phyloP scores from a whole-genome alignment of 1,140 invertebrate species.

The Drosophila pachea region DNA sequence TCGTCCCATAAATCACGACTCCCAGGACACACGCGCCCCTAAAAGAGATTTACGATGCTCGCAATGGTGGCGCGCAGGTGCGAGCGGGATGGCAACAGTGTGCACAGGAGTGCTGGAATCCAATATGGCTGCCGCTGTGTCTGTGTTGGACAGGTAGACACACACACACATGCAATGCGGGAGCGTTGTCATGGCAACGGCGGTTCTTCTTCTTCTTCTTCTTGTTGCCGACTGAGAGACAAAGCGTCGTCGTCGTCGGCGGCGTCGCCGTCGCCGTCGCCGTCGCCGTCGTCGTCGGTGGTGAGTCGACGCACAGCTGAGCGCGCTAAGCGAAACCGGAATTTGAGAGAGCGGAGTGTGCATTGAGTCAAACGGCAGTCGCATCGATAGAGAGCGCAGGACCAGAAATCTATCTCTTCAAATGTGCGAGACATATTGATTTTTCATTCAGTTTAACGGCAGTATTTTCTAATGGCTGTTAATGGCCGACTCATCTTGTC shows the following conservation, averaged over 20 bases:
- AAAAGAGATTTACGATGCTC: slow-evolving; percentile 70
- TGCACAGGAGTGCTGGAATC: slow-evolving; percentile 71
- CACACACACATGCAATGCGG: slow-evolving; percentile 40
- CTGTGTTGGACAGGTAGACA: slow-evolving; percentile 70
- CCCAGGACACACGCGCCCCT: slow-evolving; percentile 76
- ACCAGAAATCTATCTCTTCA: slow-evolving; percentile 14
- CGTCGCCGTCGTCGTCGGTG: not conserved
- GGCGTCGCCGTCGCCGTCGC: not conserved
- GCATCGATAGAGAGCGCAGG: slow-evolving; percentile 12
- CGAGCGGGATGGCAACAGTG: slow-evolving; percentile 57
- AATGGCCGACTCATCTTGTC: slow-evolving; percentile 20
- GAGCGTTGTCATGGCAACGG: slow-evolving; percentile 63
- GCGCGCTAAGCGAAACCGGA: slow-evolving; percentile 51
- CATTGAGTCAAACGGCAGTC: slow-evolving; percentile 44
- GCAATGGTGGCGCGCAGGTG: slow-evolving; percentile 49
- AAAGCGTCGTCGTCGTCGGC: slow-evolving; percentile 1
- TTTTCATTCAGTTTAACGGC: slow-evolving; percentile 52
- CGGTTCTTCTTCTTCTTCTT: slow-evolving; percentile 2
- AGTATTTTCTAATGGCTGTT: slow-evolving; percentile 41
- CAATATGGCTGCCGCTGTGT: slow-evolving; percentile 70
- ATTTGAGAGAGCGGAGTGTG: slow-evolving; percentile 29
- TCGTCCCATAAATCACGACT: slow-evolving; percentile 76
- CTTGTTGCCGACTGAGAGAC: slow-evolving; percentile 17
- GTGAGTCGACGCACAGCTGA: slow-evolving; percentile 66
- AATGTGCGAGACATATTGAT: slow-evolving; percentile 62